phyloP scores from a whole-genome alignment of 2,797 vertebrate species.

The Tympanoctomys barrerae region DNA sequence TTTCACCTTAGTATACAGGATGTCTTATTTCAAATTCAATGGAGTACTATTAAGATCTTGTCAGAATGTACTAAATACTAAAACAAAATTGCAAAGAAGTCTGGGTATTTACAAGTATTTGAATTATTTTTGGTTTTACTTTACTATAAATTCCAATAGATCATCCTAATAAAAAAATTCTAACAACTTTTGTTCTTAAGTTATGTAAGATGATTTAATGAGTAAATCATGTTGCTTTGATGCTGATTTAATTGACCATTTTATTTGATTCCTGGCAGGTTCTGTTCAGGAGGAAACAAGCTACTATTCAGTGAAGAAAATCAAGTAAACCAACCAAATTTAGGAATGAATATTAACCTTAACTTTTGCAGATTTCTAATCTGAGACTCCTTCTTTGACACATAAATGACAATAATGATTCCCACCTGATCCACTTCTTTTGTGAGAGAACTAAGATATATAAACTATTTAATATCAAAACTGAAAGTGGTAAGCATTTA shows the following conservation, averaged over 20 bases:
- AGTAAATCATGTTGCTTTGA: not conserved
- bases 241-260: not conserved
- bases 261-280: not conserved
- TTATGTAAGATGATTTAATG: conserved; percentile 13
- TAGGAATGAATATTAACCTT: not conserved
- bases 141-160: not conserved
- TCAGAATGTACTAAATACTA: conserved; percentile 25
- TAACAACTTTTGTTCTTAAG: not conserved
- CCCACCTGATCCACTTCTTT: not conserved
- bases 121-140: conserved; percentile 22
- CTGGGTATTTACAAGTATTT: not conserved
- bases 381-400: not conserved
- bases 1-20: not conserved
- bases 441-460: not conserved
- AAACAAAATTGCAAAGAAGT: not conserved
- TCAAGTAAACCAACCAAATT: not conserved
- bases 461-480: not conserved
- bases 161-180: not conserved
- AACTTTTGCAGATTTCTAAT: not conserved
- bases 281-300: not conserved
- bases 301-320: not conserved
- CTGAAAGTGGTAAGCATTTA: not conserved
- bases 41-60: not conserved
- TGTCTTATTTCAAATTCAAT: not conserved
- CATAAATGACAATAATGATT: not conserved